These are phyloP conservation scores for Melipona quadrifasciata DNA, from an alignment of 1,140 invertebrate species.

Conservation along the genomic window DNA sequence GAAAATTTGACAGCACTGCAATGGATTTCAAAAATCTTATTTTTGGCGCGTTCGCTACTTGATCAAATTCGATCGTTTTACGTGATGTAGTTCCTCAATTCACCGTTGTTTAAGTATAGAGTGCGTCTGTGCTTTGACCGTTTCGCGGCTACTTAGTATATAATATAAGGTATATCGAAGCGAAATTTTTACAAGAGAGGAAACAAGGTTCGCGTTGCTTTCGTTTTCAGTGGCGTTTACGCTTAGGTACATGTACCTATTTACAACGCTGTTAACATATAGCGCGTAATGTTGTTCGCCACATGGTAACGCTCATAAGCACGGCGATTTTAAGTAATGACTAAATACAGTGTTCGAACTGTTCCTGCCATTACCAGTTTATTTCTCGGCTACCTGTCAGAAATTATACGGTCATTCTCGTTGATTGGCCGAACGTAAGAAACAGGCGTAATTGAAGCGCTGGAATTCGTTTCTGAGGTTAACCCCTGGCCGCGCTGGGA, in stretches of 20 bases:
- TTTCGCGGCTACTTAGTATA: not conserved
- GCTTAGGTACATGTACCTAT: not conserved
- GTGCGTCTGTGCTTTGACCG: not conserved
- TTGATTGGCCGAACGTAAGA: slow-evolving; percentile 25
- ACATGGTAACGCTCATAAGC: not conserved
- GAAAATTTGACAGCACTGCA: no score
- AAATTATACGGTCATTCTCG: slow-evolving; percentile 24
- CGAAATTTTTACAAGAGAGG: not conserved
- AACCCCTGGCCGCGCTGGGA: slow-evolving; percentile 41
- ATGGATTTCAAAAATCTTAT: no score
- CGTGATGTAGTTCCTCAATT: no score
- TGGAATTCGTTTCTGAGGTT: slow-evolving; percentile 47
- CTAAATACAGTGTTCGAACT: not conserved
- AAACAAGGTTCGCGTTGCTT: not conserved
- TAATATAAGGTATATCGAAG: not conserved
- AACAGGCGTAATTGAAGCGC: slow-evolving; percentile 16
- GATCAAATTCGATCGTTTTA: no score
- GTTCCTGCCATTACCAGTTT: slow-evolving; percentile 7
- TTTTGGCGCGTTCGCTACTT: no score
- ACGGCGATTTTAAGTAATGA: not conserved
- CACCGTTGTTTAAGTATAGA: no score
- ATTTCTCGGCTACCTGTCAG: slow-evolving; percentile 8
- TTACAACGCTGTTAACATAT: not conserved
- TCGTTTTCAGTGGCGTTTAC: slow-evolving; percentile 2
- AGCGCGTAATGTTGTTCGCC: not conserved